A percentile compares a stretch with the other conserved stretches of the same genome.
phyloP scores from a whole-genome alignment of 2,113 vertebrate genomes.

The Nibea albiflora region DNA sequence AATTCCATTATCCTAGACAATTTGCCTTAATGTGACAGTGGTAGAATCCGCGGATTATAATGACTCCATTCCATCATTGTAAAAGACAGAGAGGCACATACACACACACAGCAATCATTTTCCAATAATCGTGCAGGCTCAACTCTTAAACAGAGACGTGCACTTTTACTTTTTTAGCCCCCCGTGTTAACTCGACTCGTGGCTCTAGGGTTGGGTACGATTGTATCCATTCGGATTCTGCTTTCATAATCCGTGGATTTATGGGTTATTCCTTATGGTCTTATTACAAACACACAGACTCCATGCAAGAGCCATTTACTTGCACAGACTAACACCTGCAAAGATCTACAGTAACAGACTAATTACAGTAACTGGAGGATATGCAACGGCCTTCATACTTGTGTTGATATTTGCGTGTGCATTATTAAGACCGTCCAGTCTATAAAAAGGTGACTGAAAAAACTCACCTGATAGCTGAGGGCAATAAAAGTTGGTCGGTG shows the following conservation, averaged over 20 bases:
- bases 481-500: neutral
- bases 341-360: neutral
- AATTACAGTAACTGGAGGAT: neutral
- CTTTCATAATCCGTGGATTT: constrained; percentile 12
- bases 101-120: constrained; percentile 31
- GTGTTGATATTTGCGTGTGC: neutral
- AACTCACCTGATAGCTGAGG: neutral
- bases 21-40: constrained; percentile 76
- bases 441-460: constrained; percentile 7
- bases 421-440: neutral
- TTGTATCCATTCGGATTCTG: neutral
- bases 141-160: constrained; percentile 4
- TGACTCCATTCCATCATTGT: constrained; percentile 72
- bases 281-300: constrained; percentile 5
- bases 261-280: constrained; percentile 1
- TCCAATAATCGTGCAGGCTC: constrained; percentile 41
- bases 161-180: constrained; percentile 14
- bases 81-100: constrained; percentile 25
- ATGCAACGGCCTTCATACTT: no score
- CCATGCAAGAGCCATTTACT: constrained; percentile 9
- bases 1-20: constrained; percentile 81
- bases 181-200: neutral
- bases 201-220: neutral
- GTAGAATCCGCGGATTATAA: constrained; percentile 77
- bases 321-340: constrained; percentile 3